Conservation (phyloP, 2,888 invertebrate genomes). For the Hipparchia semele region DNA sequence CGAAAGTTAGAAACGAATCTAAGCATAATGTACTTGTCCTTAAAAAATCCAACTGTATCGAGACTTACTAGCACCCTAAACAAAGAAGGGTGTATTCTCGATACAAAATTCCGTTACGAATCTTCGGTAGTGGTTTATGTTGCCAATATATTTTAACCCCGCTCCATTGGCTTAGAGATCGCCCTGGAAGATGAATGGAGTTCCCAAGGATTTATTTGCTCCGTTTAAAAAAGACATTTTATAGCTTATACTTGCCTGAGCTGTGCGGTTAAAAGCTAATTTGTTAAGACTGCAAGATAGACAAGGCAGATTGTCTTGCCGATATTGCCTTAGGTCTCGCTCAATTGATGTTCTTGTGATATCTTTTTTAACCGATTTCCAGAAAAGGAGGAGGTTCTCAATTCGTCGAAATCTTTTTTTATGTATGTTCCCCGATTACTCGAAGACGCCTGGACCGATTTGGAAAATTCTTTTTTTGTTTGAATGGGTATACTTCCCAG, state of each 20-base stretch:
- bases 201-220: slow-evolving; percentile 38
- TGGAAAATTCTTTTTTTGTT: too few relatives aligned
- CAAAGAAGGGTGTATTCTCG: slow-evolving; percentile 54
- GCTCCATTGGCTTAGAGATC: slow-evolving; percentile 25
- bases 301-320: not conserved
- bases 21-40: not conserved
- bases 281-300: slow-evolving; percentile 9
- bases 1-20: not conserved
- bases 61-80: slow-evolving; percentile 48
- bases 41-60: not conserved
- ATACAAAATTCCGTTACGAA: slow-evolving; percentile 53
- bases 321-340: not conserved
- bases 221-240: slow-evolving; percentile 31
- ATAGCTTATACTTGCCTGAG: slow-evolving; percentile 22
- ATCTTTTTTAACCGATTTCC: too few relatives aligned
- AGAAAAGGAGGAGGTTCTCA: too few relatives aligned
- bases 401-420: too few relatives aligned
- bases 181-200: slow-evolving; percentile 34
- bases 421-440: too few relatives aligned
- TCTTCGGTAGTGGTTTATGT: slow-evolving; percentile 49
- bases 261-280: slow-evolving; percentile 19
- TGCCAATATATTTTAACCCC: slow-evolving; percentile 55
- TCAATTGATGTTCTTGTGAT: too few relatives aligned
- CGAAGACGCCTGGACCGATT: too few relatives aligned
- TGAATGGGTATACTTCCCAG: too few relatives aligned